Evolutionary conservation across 2,113 vertebrate genomes (phyloP).

Genomic region (Pipa parva): DNA sequence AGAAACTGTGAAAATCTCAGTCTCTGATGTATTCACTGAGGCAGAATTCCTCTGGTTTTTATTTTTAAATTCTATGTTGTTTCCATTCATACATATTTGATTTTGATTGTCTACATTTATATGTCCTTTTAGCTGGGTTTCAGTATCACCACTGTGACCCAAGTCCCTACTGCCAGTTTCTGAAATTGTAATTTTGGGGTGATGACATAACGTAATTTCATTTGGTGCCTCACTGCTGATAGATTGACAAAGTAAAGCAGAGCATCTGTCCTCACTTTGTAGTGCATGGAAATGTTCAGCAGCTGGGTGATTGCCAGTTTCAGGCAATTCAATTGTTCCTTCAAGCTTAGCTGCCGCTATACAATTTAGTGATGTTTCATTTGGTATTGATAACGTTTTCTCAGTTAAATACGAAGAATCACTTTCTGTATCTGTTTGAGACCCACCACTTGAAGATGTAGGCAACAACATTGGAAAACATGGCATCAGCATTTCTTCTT

Average conservation of each 20-base stretch:
- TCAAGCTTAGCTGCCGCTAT: rapidly evolving
- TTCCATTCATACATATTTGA: slow-evolving; percentile 46
- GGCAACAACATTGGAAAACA: slow-evolving; percentile 44
- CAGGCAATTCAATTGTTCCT: rapidly evolving
- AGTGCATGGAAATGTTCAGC: slow-evolving; percentile 22
- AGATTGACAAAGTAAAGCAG: not conserved
- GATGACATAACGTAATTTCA: slow-evolving; percentile 28
- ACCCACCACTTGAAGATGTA: slow-evolving; percentile 5
- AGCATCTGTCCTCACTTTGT: not conserved
- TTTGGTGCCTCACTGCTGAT: slow-evolving; percentile 12
- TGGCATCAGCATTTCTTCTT: slow-evolving; percentile 49
- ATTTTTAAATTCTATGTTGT: slow-evolving; percentile 54
- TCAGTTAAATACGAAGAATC: not conserved
- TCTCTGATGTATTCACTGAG: not conserved
- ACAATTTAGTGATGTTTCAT: not conserved
- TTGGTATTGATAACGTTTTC: not conserved
- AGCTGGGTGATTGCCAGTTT: not conserved
- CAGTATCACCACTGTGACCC: slow-evolving; percentile 14
- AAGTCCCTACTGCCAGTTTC: rapidly evolving
- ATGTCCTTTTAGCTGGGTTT: slow-evolving; percentile 45
- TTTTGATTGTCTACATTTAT: slow-evolving; percentile 41
- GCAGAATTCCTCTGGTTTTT: slow-evolving; percentile 44
- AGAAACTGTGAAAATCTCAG: not conserved
- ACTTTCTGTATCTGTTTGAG: slow-evolving; percentile 12
- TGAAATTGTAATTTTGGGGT: slow-evolving; percentile 11